These are phyloP conservation scores for Petrolisthes cinctipes DNA, from an alignment of 2,888 invertebrate genomes.

Conservation along the genomic window DNA sequence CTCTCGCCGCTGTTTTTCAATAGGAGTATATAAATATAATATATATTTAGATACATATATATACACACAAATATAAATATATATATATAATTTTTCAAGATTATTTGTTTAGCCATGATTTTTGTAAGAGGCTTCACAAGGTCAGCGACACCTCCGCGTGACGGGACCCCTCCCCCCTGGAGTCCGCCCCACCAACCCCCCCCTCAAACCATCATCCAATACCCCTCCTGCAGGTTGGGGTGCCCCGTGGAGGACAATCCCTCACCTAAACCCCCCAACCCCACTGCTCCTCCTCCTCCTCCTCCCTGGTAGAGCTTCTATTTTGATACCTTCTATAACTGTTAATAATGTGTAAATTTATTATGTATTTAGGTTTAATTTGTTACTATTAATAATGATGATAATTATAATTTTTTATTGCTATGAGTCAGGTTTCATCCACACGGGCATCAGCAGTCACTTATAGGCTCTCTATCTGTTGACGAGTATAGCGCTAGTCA, in stretches of 20 bases:
- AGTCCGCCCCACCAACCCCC: slow-evolving; percentile 13
- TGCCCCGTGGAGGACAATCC: background rate
- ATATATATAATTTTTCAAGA: slow-evolving; percentile 44
- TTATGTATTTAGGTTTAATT: slow-evolving; percentile 53
- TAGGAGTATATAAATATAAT: slow-evolving; percentile 23
- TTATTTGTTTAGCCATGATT: slow-evolving; percentile 24
- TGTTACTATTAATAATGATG: slow-evolving; percentile 46
- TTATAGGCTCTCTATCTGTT: background rate
- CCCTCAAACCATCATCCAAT: slow-evolving; percentile 13
- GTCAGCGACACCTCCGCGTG: background rate
- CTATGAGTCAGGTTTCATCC: slow-evolving; percentile 45
- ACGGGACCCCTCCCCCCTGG: slow-evolving; percentile 8
- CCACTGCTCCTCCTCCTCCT: slow-evolving; percentile 36
- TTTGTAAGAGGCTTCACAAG: slow-evolving; percentile 8
- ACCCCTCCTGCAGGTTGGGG: slow-evolving; percentile 3
- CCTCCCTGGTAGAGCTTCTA: slow-evolving; percentile 54
- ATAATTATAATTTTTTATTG: slow-evolving; percentile 43
- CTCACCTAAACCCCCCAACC: background rate
- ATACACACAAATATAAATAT: slow-evolving; percentile 42
- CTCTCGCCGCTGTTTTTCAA: slow-evolving; percentile 20
- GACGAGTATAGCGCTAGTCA: slow-evolving; percentile 9
- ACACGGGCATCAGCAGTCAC: slow-evolving; percentile 41
- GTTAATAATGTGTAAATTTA: slow-evolving; percentile 54
- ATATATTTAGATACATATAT: slow-evolving; percentile 30
- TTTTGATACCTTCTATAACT: slow-evolving; percentile 56